Conservation (phyloP, 2,797 vertebrate genomes). For the Hoplostethus mediterraneus region DNA sequence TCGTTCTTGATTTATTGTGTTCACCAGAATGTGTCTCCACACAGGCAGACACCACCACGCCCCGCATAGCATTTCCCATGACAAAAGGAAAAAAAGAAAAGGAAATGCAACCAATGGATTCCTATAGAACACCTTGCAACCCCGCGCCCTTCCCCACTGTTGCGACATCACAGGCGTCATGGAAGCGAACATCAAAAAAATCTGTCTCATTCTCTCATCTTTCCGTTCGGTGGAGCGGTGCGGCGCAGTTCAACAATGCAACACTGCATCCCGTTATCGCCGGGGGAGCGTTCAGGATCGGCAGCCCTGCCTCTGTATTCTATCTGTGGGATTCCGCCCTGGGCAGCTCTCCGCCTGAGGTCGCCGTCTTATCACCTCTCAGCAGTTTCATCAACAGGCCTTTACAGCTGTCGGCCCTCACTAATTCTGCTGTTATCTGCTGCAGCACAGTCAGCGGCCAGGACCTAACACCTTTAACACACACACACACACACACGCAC, state of each 20-base stretch:
- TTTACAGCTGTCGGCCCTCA: conserved; percentile 43
- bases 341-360: conserved; percentile 23
- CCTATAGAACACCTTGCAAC: neutral
- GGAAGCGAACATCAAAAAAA: conserved; percentile 17
- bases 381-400: conserved; percentile 49
- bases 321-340: conserved; percentile 9
- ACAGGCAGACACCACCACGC: neutral
- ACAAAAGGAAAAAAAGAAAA: neutral
- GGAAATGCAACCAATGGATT: neutral
- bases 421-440: conserved; percentile 62
- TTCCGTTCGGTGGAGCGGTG: conserved; percentile 10
- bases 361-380: conserved; percentile 57
- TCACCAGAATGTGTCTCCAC: too few species aligned
- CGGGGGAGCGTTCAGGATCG: neutral
- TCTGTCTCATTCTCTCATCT: conserved; percentile 16
- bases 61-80: neutral
- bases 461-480: conserved; percentile 19
- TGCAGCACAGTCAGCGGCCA: conserved; percentile 37
- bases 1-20: too few species aligned
- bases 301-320: conserved; percentile 17
- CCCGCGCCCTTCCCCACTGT: neutral
- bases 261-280: conserved; percentile 31
- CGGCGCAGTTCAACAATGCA: conserved; percentile 22
- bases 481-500: neutral
- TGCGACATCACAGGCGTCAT: neutral